These are phyloP conservation scores for Archaeoteleia sp. DNA, from an alignment of 2,888 invertebrate species.

Conservation along the genomic window DNA sequence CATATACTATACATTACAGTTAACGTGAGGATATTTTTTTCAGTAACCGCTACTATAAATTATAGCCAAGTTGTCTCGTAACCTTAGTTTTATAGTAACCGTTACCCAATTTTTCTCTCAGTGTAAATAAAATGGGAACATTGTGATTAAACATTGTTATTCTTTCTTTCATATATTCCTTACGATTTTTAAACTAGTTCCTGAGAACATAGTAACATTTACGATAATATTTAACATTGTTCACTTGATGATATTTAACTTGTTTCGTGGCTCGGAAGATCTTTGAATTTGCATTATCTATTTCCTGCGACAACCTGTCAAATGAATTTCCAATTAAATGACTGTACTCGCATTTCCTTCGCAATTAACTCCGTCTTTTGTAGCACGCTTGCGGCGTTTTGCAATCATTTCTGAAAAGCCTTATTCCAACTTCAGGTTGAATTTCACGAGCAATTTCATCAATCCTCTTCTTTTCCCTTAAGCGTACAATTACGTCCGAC, in stretches of 20 bases:
- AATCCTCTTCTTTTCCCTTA: slow-evolving; percentile 3
- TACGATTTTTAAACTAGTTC: no score
- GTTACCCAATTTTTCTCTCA: no score
- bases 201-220: no score
- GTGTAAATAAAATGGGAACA: no score
- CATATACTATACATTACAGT: no score
- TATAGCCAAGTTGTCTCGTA: no score
- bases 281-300: not conserved
- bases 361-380: slow-evolving; percentile 10
- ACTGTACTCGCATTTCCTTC: slow-evolving; percentile 1
- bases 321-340: slow-evolving; percentile 4
- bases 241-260: not conserved
- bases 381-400: slow-evolving; percentile 4
- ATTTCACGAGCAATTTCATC: slow-evolving; percentile 20
- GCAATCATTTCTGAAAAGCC: slow-evolving; percentile 5
- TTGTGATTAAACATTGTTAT: no score
- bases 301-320: not conserved
- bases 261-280: not conserved
- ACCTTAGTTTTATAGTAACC: no score
- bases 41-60: no score
- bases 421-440: slow-evolving; percentile 7
- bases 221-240: not conserved
- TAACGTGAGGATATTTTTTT: no score
- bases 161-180: no score
- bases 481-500: slow-evolving; percentile 8